A percentile compares a stretch with the other conserved stretches of the same genome.
phyloP scores from a whole-genome alignment of 2,113 vertebrate species.

The Xerus inauris region DNA sequence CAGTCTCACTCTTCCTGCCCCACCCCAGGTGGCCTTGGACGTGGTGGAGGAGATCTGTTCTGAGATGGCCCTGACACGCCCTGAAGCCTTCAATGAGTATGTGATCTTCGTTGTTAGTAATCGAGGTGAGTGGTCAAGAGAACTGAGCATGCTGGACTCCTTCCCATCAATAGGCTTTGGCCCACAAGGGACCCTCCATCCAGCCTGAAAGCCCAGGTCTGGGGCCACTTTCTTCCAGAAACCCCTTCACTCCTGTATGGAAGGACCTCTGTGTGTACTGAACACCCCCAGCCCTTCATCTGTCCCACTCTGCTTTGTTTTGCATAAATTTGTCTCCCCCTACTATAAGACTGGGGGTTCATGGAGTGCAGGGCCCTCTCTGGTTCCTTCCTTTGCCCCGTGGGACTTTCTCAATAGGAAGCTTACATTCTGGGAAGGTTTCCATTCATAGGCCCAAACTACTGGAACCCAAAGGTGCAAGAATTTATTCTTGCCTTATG shows the following conservation, averaged over 20 bases:
- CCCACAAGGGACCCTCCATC: neutral
- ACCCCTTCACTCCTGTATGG: accelerated
- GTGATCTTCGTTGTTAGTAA: constrained; percentile 94
- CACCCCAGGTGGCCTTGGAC: constrained; percentile 92
- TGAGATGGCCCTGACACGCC: constrained; percentile 94
- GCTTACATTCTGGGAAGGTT: neutral
- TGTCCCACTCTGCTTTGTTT: neutral
- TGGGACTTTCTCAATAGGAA: neutral
- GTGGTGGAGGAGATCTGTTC: constrained; percentile 94
- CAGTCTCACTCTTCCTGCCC: neutral
- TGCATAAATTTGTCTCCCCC: neutral
- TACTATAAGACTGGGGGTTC: accelerated
- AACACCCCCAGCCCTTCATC: neutral
- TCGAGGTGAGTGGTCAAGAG: constrained; percentile 86
- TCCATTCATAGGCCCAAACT: neutral
- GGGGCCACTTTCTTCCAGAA: neutral
- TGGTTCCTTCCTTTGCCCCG: neutral
- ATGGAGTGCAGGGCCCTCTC: neutral
- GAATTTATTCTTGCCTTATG: too few relatives aligned
- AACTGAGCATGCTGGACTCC: neutral
- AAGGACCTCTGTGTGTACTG: neutral
- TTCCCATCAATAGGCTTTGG: neutral
- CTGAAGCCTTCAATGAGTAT: constrained; percentile 93
- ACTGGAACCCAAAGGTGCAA: too few relatives aligned
- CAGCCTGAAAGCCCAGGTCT: neutral